Evolutionary conservation across 2,888 invertebrate species (phyloP).

Genomic region (Sarcophaga subvicina): DNA sequence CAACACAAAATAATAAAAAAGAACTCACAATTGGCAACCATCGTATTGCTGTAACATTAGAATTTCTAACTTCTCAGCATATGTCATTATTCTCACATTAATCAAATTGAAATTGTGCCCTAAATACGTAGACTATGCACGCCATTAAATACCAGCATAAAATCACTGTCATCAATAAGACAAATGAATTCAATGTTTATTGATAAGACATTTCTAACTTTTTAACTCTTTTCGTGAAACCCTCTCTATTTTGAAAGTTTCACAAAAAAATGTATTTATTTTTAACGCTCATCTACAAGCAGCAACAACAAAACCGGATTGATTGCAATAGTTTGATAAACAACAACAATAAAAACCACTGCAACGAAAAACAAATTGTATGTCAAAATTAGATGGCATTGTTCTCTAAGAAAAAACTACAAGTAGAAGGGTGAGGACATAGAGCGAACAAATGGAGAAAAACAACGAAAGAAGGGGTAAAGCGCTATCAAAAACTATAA

Average conservation of each 20-base stretch:
- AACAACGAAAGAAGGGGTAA: background rate
- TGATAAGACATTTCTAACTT: background rate
- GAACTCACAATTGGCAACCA: too few relatives aligned
- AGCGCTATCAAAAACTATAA: constrained; percentile 41
- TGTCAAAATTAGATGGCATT: constrained; percentile 7
- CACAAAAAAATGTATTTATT: constrained; percentile 22
- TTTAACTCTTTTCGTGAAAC: background rate
- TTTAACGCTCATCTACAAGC: background rate
- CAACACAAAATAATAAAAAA: too few relatives aligned
- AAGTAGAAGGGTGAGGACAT: too few relatives aligned
- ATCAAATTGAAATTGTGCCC: too few relatives aligned
- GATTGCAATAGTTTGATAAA: constrained; percentile 10
- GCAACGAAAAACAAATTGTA: constrained; percentile 11
- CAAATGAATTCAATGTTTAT: background rate
- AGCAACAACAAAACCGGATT: background rate
- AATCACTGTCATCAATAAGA: too few relatives aligned
- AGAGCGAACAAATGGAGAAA: background rate
- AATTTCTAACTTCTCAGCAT: too few relatives aligned
- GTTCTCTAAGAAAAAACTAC: background rate
- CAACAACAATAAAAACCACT: background rate
- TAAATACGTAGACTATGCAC: too few relatives aligned
- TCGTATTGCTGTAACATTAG: too few relatives aligned
- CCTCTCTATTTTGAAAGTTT: background rate
- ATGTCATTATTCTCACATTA: too few relatives aligned
- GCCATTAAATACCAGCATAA: too few relatives aligned